phyloP scores from a whole-genome alignment of 2,113 vertebrate species.

The Sula dactylatra region DNA sequence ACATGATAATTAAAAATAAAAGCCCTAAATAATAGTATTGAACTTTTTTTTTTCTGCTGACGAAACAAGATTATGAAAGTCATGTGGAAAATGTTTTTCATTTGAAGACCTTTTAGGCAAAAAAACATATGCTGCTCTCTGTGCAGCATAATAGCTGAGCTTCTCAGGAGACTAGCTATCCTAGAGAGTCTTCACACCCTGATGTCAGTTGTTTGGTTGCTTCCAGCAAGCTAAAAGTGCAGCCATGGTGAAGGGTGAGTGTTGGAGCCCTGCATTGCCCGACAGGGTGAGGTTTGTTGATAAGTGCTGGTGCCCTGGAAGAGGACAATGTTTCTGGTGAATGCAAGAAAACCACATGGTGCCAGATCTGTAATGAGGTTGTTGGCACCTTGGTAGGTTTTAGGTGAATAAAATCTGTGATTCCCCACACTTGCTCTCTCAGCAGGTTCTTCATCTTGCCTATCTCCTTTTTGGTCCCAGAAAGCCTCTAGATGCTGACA shows the following conservation, averaged over 20 bases:
- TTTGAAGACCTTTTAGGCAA: conserved; percentile 54
- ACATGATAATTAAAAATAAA: not conserved
- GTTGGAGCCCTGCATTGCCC: not conserved
- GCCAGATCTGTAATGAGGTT: not conserved
- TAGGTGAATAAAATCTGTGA: not conserved
- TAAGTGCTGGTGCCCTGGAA: not conserved
- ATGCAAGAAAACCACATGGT: not conserved
- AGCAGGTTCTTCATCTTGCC: not conserved
- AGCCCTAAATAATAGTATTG: conserved; percentile 18
- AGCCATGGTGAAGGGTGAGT: rapidly evolving
- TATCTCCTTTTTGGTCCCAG: not conserved
- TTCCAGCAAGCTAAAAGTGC: not conserved
- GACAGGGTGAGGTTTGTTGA: not conserved
- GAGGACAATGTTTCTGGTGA: not conserved
- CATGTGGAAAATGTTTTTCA: conserved; percentile 52
- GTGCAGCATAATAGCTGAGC: not conserved
- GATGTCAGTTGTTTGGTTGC: not conserved
- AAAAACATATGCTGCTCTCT: not conserved
- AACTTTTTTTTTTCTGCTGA: conserved; percentile 35
- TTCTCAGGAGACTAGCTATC: not conserved
- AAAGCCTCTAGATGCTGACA: not conserved
- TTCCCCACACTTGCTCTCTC: not conserved
- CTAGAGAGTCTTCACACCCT: not conserved
- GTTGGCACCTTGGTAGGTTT: not conserved
- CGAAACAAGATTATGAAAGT: conserved; percentile 57